Percentiles rank a stretch among this genome's conserved stretches.
Evolutionary conservation across 2,888 invertebrate genomes (phyloP).

Genomic region (Tetranychus truncatus): DNA sequence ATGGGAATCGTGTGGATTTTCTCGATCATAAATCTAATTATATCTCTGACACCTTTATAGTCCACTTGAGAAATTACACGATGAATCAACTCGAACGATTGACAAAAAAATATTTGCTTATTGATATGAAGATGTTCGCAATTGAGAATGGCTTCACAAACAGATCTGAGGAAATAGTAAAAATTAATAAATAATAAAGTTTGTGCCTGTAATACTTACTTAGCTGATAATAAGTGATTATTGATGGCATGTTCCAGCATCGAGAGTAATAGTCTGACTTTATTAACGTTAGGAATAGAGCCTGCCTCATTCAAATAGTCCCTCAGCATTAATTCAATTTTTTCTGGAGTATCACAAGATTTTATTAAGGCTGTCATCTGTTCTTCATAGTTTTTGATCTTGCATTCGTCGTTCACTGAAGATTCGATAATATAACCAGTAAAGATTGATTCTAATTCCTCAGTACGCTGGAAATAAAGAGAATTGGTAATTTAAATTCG

Average conservation of each 20-base stretch:
- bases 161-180: conserved; percentile 42
- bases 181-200: conserved; percentile 27
- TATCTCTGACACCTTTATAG: conserved; percentile 46
- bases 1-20: conserved; percentile 64
- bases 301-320: conserved; percentile 56
- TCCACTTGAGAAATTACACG: conserved; percentile 75
- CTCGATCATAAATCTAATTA: conserved; percentile 44
- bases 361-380: conserved; percentile 47
- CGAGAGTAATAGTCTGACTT: conserved; percentile 53
- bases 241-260: conserved; percentile 57
- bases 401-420: conserved; percentile 48
- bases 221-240: conserved; percentile 51
- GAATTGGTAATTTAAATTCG: background rate
- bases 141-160: conserved; percentile 66
- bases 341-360: conserved; percentile 36
- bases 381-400: conserved; percentile 47
- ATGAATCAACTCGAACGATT: conserved; percentile 62
- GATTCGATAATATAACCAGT: conserved; percentile 66
- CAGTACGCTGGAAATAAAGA: conserved; percentile 29
- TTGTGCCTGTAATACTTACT: conserved; percentile 37
- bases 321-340: conserved; percentile 53
- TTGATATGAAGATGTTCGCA: conserved; percentile 63
- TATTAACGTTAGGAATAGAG: conserved; percentile 50
- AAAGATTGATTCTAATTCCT: conserved; percentile 55
- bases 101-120: conserved; percentile 71